A percentile compares a stretch with the other conserved stretches of the same genome.
phyloP scores from a whole-genome alignment of 2,888 invertebrate genomes.

The Petrolisthes manimaculis region DNA sequence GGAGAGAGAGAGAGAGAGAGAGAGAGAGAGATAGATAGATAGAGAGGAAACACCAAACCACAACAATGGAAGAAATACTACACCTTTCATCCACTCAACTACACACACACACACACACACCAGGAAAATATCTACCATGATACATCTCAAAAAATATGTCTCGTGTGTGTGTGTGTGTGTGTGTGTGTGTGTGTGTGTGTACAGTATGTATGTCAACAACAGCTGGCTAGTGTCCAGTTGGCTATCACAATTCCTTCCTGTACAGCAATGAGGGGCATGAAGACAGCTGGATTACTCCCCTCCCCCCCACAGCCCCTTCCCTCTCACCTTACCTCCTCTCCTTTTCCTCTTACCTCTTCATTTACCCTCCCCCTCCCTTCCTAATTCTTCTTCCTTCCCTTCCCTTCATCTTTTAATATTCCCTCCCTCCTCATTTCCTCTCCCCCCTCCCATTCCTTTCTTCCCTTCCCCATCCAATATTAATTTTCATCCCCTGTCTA shows the following conservation, averaged over 20 bases:
- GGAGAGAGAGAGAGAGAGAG: background rate
- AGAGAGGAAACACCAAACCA: background rate
- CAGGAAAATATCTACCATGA: too few species aligned
- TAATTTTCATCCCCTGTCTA: background rate
- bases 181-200: constrained; percentile 1
- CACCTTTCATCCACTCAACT: too few species aligned
- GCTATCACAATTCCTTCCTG: background rate
- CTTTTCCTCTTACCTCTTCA: background rate
- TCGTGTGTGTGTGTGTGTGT: background rate
- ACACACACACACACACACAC: too few species aligned
- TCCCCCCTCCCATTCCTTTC: background rate
- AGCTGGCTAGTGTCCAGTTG: background rate
- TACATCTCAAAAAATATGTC: too few species aligned
- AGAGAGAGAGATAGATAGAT: background rate
- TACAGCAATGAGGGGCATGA: background rate
- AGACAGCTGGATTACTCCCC: background rate
- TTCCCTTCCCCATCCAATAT: background rate
- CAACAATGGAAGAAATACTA: too few species aligned
- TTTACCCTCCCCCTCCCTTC: background rate
- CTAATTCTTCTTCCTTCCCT: background rate
- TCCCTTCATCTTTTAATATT: background rate
- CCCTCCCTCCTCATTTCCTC: background rate
- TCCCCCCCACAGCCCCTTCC: too few species aligned
- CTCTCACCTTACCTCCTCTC: background rate
- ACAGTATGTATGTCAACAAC: background rate